Conservation (phyloP, 2,797 vertebrate genomes). For the Gadopsis bispinosus region DNA sequence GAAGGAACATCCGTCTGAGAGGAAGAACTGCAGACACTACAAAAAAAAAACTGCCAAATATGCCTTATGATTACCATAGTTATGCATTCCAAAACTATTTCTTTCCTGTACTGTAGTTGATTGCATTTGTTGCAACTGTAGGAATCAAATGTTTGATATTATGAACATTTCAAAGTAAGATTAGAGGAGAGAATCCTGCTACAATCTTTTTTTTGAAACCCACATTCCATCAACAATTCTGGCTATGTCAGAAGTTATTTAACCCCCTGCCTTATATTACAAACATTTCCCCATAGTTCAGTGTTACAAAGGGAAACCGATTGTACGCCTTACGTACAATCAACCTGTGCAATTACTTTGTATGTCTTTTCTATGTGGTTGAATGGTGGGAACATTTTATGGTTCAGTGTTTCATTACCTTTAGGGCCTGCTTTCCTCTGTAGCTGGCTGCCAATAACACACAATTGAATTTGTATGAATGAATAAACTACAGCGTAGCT, state of each 20-base stretch:
- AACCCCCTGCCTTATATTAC: slow-evolving; percentile 77
- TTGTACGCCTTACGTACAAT: slow-evolving; percentile 84
- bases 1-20: slow-evolving; percentile 95
- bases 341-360: slow-evolving; percentile 91
- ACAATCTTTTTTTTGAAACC: slow-evolving; percentile 80
- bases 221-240: slow-evolving; percentile 84
- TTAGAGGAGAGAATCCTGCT: slow-evolving; percentile 77
- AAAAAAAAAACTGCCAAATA: slow-evolving; percentile 88
- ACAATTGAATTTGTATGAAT: slow-evolving; percentile 80
- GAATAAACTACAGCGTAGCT: slow-evolving; percentile 89
- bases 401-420: slow-evolving; percentile 71
- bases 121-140: slow-evolving; percentile 77
- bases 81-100: slow-evolving; percentile 90
- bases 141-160: slow-evolving; percentile 83
- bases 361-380: slow-evolving; percentile 81
- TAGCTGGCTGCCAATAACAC: slow-evolving; percentile 81
- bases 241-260: slow-evolving; percentile 76
- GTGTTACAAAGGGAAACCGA: slow-evolving; percentile 89
- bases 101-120: slow-evolving; percentile 88
- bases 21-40: slow-evolving; percentile 74
- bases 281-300: slow-evolving; percentile 80
- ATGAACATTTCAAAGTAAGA: slow-evolving; percentile 81
- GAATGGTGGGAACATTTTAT: slow-evolving; percentile 81
- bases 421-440: slow-evolving; percentile 70
- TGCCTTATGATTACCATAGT: slow-evolving; percentile 92